A percentile compares a stretch with the other conserved stretches of the same genome.
phyloP scores from a whole-genome alignment of 2,113 vertebrate species.

The Prunella himalayana region DNA sequence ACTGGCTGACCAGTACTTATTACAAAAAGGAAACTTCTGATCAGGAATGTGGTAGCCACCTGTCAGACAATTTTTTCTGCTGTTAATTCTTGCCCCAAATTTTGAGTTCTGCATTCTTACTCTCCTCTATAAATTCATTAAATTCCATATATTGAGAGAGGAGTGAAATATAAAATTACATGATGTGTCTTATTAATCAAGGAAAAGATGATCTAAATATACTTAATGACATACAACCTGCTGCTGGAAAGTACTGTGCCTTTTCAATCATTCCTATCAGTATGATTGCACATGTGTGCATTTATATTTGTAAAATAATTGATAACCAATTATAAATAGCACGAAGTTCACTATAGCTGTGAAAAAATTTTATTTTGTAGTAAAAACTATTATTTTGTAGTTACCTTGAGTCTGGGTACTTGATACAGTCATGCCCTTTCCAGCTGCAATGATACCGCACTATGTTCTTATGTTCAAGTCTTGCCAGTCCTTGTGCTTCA shows the following conservation, averaged over 20 bases:
- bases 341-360: not conserved
- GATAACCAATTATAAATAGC: not conserved
- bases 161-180: not conserved
- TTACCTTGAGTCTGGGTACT: conserved; percentile 30
- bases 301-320: not conserved
- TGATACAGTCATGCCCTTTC: not conserved
- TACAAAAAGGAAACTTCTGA: not conserved
- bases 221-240: not conserved
- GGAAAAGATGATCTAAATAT: not conserved
- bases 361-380: not conserved
- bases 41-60: not conserved
- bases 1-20: not conserved
- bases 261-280: not conserved
- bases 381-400: not conserved
- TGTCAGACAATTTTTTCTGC: not conserved
- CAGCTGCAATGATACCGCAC: conserved; percentile 59
- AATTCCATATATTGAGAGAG: not conserved
- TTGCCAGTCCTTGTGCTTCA: conserved; percentile 62
- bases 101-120: not conserved
- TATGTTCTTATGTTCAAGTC: conserved; percentile 55
- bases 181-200: not conserved
- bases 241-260: not conserved
- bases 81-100: not conserved
- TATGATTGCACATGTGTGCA: not conserved
- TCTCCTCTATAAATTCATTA: not conserved